Base-by-base conservation (phyloP, 1,140 invertebrate genomes). In the Leptestheria dahalacensis region DNA sequence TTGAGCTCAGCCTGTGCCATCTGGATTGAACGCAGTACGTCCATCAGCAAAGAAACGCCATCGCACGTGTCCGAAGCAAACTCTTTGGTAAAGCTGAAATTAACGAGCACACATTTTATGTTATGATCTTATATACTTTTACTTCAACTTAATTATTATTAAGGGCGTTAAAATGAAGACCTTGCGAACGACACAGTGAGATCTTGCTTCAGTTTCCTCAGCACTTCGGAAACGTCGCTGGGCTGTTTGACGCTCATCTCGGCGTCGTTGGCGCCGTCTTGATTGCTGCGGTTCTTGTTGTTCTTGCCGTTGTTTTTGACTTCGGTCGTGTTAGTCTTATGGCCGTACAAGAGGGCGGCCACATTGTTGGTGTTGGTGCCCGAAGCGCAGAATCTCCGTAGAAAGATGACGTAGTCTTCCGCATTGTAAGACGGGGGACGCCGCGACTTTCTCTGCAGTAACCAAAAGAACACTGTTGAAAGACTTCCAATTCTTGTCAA, bases 161-260 rank as follows among this genome's bases (percentile, higher is more conserved):
- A 58, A 20, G 23, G 10, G 18, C 33, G 3, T 56, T 21, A 20
- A 2, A 23, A 9, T 49, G 1, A 20, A 48, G 41, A 60, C 58
- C 58, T 60, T 12, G 48, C 58, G 28, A 60, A 60, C 25, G 58
- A 26, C 6, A 60, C 25, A 20, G 29, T 51, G 26, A 60, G 21
- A 49, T 60, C 58, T 23, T 50, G 28, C 18, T 49, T 48, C 2
- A 60, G 49, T 60, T 60, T 60, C 26, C 51, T 60, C 24, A 60
- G 48, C 20, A 60, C n/a, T 33, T 60, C 58, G 12, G 58, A 60
- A n/a, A 60, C 28, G 25, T 60, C 48, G 20, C 48, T n/a, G 3
- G 26, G 28, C 20, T 33, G 15, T 21, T 60, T 60, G 24, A 26
- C 46, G 24, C 25, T 60, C 25, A 49, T 48, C 15, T 49, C 47